phyloP scores from a whole-genome alignment of 2,113 vertebrate genomes.

The Centropus bengalensis region DNA sequence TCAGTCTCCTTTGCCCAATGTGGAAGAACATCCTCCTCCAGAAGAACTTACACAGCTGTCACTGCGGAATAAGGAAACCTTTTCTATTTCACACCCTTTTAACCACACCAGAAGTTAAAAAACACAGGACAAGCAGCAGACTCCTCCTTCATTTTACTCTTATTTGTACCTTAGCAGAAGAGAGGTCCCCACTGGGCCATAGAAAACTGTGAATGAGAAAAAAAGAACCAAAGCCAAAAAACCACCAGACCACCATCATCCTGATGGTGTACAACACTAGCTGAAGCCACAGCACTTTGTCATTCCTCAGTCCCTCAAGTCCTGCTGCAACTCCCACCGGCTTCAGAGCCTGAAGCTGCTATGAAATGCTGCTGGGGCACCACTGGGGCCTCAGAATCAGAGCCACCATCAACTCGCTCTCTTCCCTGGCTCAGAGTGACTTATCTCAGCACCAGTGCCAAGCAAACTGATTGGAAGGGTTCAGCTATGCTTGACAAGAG shows the following conservation, averaged over 20 bases:
- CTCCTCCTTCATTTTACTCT: neutral
- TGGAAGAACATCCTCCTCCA: neutral
- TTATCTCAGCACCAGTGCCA: neutral
- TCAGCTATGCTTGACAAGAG: neutral
- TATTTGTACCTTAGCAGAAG: neutral
- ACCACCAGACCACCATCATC: neutral
- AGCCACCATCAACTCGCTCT: neutral
- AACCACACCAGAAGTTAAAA: neutral
- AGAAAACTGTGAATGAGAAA: neutral
- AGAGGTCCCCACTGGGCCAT: neutral
- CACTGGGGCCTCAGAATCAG: neutral
- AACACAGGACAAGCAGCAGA: neutral
- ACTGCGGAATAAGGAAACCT: neutral
- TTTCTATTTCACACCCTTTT: neutral
- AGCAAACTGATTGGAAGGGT: neutral
- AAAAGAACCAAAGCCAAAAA: neutral
- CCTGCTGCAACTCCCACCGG: neutral
- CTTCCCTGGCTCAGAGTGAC: neutral
- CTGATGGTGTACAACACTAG: neutral
- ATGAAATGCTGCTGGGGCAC: neutral
- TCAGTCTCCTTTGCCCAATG: neutral
- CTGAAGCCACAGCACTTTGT: neutral
- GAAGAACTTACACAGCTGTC: neutral
- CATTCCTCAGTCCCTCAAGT: neutral
- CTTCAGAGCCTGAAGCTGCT: neutral